Percentiles rank a stretch among this genome's conserved stretches.
Evolutionary conservation across 2,113 vertebrate genomes (phyloP).

Genomic region (Bos javanicus): DNA sequence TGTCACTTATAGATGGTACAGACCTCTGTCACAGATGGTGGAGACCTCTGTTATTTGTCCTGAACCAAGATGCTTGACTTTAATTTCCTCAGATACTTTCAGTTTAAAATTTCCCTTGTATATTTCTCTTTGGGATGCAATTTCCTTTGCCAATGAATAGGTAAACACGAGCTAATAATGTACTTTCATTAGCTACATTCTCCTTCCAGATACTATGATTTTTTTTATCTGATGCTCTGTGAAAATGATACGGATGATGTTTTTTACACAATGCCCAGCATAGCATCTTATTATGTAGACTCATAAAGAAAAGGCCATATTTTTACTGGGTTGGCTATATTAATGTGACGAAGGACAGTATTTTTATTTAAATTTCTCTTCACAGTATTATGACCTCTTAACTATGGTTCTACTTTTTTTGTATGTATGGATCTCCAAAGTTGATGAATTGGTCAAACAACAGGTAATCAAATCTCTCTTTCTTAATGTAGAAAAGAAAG

Average conservation of each 20-base stretch:
- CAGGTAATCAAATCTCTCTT: neutral
- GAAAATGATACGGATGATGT: conserved; percentile 45
- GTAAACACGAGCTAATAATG: conserved; percentile 51
- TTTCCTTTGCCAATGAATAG: conserved; percentile 50
- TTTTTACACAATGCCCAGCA: conserved; percentile 49
- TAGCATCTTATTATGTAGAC: conserved; percentile 24
- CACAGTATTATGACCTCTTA: neutral
- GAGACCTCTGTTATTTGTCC: neutral
- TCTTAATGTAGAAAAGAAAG: neutral
- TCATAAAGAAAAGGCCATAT: neutral
- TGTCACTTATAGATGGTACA: neutral
- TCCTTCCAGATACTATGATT: neutral
- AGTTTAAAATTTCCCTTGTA: conserved; percentile 27
- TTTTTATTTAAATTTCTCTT: conserved; percentile 44
- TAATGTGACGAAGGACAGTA: neutral
- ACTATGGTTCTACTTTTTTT: neutral
- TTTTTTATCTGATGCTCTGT: conserved; percentile 53
- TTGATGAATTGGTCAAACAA: conserved; percentile 15
- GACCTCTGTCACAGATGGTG: neutral
- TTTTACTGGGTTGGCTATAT: neutral
- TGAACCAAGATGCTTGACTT: conserved; percentile 16
- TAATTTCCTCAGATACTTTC: conserved; percentile 56
- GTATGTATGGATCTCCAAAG: neutral
- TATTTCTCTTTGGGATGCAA: conserved; percentile 17
- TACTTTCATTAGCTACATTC: conserved; percentile 55